Evolutionary conservation across 2,888 invertebrate genomes (phyloP), one percentile per base, ranked within the genome.

Genomic region (Hirtodrosophila alboralis): DNA sequence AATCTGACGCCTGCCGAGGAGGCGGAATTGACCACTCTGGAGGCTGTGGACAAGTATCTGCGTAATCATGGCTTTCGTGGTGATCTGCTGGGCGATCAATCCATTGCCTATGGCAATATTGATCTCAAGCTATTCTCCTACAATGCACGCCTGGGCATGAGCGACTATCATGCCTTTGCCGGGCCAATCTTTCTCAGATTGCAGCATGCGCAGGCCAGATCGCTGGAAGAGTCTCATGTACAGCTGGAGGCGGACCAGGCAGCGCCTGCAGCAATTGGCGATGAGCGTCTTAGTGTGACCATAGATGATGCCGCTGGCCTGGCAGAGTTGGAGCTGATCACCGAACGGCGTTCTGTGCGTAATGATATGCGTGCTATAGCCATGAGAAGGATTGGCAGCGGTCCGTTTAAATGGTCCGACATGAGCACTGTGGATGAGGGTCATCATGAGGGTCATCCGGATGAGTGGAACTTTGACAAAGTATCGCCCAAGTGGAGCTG

Each of bases 401-500:
- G 87, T 2, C 91, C 90, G 1, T 90, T 90, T 47, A 89, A 87
- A 53, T 90, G 90, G 90, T 91, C 91, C 1, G 65, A 80, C 0
- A 84, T 86, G 48, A 84, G 69, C 30, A 79, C 85, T 36, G 45
- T 78, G 2, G 85, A 78, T 36, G 84, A 75, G 40, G 80, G 80
- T 3, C 79, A 87, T 31, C 91, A 91, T 43, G 83, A 83, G 36
- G 91, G 91, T 0, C 91, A 91, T 71, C 91, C 91, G 1, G 88
- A 90, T 58, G 87, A 86, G 34, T 91, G 89, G 87, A 89, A 91
- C 75, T 91, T 91, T 54, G 88, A 84, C 37, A 88, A 86, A 43
- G 87, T 90, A 43, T 85, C 90, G 38, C 90, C 90, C 7, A 85
- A 83, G 51, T 90, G 90, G 90, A 89, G 90, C 36, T 90, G 91